A percentile compares a stretch with the other conserved stretches of the same genome.
Conservation (phyloP, 1,140 invertebrate genomes). For the Calephelis nemesis region DNA sequence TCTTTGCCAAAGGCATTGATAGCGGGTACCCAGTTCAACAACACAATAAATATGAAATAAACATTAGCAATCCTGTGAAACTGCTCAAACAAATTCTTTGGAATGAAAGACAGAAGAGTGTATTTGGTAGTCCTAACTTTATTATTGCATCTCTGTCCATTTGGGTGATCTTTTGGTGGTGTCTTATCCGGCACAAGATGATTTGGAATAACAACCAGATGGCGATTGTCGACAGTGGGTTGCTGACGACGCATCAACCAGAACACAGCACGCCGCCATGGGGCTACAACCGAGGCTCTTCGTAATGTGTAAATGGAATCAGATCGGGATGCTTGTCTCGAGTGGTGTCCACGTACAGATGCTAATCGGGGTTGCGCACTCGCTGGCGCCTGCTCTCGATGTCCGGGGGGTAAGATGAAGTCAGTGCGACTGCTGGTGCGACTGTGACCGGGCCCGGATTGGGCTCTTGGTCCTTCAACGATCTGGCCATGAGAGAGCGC, state of each 20-base stretch:
- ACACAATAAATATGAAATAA: constrained; percentile 98
- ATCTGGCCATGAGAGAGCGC: constrained; percentile 93
- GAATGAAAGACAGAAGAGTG: constrained; percentile 95
- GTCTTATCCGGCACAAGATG: constrained; percentile 89
- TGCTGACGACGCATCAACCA: constrained; percentile 81
- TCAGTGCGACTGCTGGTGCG: constrained; percentile 91
- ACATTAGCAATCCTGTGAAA: constrained; percentile 98
- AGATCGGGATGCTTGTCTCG: constrained; percentile 85
- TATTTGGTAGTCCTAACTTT: constrained; percentile 97
- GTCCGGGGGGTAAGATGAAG: constrained; percentile 90
- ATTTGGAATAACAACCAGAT: constrained; percentile 89
- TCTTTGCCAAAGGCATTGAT: constrained; percentile 98
- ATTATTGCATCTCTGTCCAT: constrained; percentile 89
- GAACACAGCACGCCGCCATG: constrained; percentile 84
- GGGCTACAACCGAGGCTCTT: constrained; percentile 83
- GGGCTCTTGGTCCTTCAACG: constrained; percentile 77
- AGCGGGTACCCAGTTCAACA: constrained; percentile 96
- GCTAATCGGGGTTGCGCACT: constrained; percentile 74
- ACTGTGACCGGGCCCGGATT: constrained; percentile 83
- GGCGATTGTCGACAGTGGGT: constrained; percentile 83
- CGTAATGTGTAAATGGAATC: constrained; percentile 94
- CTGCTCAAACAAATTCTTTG: constrained; percentile 98
- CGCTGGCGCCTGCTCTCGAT: constrained; percentile 80
- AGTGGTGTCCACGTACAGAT: constrained; percentile 82
- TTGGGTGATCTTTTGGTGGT: constrained; percentile 89